Base-by-base conservation (phyloP, 2,113 vertebrate species). In the Xiphorhynchus elegans region DNA sequence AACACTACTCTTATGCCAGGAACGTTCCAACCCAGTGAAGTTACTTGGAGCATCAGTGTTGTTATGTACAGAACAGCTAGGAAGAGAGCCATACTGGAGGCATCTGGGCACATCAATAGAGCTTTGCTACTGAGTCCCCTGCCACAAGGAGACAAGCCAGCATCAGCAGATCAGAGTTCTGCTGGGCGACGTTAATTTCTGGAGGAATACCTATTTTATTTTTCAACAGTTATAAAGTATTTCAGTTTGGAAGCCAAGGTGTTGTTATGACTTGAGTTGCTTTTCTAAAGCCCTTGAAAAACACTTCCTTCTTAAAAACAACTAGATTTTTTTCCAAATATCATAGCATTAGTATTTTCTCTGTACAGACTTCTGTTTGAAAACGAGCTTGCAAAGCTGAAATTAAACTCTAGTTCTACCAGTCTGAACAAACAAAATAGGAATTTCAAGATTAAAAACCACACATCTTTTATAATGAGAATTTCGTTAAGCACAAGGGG, bases 101-200 rank as follows among this genome's bases (percentile, higher is more conserved):
- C 49, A 46, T 8, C 63, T 47, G 68, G 55, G 29, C 82, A 68
- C 70, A 89, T 12, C 23, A 35, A 1, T 0, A 63, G 29, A 26
- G n/a, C 39, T 84, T 74, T 81, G 31, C 50, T 47, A 13, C 33
- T 3, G 29, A 25, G 59, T 63, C 80, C 46, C 31, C 9, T 40
- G 73, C 70, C 63, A 46, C 0, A 2, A 73, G 25, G 42, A 47
- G 33, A 63, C 37, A 10, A 40, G 59, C 3, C 53, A 72, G 40
- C 0, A 0, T 13, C 55, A 64, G 77, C 37, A 50, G 40, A 50
- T 3, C 4, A 1, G 40, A 18, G 28, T 25, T 59, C 62, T 73
- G 31, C 40, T 1, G 1, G 26, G 33, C 1, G 0, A 58, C 76
- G 16, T 7, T 4, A 17, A 15, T 49, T 87, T 44, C 59, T 55